Evolutionary conservation across 2,113 vertebrate species (phyloP), one percentile per base, ranked within the genome.

Genomic region (Alces alces): DNA sequence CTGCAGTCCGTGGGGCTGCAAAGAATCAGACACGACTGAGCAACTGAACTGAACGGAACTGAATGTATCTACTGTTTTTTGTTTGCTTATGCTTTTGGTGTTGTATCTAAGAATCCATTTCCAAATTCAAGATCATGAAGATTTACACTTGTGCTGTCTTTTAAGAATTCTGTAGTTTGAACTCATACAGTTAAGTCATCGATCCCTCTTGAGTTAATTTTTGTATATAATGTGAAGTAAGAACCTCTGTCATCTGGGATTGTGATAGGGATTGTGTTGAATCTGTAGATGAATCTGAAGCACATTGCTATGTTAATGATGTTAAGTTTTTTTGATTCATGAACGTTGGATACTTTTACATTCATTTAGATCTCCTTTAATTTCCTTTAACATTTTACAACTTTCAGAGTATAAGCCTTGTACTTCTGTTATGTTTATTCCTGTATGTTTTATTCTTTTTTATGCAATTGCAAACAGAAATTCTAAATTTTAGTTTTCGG

Each of bases 1-100:
- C 66, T 23, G 10, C n/a, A 23, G 9, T 23, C 2, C 2, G 0
- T 70, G 66, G 19, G n/a, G 66, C 36, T 5, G 5, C 66, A 70
- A 70, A 36, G n/a, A 70, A n/a, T 36, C 5, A 0, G n/a, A 36
- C 64, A 23, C 1, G 9, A 70, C 19, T 23, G n/a, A 36, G 11
- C 0, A 1, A 36, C 19, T 36, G 66, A 70, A 21, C 66, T 70
- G 66, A 70, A 70, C 0, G 2, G 66, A 70, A 70, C 66, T 70
- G 64, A 70, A 70, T 21, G 17, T 80, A 36, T 36, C 11, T 36
- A 21, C 43, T 61, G 17, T 76, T 54, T 66, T 88, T 60, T 76
- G 50, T 47, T 47, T 79, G 27, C 45, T 50, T 79, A 8, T 0
- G 2, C 76, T 79, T 79, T 79, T 30, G 76, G 76, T 79, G 43